Base-by-base conservation (phyloP, 2,888 invertebrate species). In the Rhodophaea formosa region DNA sequence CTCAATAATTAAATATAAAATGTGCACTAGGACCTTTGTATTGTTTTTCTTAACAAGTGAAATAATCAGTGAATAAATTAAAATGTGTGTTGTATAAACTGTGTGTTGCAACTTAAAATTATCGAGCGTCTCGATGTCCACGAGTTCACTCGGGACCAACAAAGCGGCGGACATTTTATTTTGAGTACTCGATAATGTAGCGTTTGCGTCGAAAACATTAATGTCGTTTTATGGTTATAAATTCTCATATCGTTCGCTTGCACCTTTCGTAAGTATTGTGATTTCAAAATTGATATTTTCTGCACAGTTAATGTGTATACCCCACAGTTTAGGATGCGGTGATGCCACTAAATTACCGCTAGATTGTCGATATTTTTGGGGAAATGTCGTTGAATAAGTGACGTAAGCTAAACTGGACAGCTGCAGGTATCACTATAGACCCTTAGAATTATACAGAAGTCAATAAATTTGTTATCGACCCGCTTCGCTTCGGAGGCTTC, bases 101-200 rank as follows among this genome's bases (percentile, higher is more conserved):
- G 83, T 83, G 83, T 72, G 75, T 77, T 77, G 62, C 80, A 79
- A 74, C 76, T 75, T 67, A 80, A 82, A 84, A 80, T 82, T 87
- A 85, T 88, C 80, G 86, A 87, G 88, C 90, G 87, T 84, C 86
- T 86, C 84, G 82, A 88, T 90, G 88, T 91, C 91, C 90, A 91
- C 91, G 89, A 90, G 90, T 91, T 89, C 89, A 89, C 79, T 90
- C 85, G 86, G 87, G 84, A 90, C 90, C 90, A 89, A 91, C 91
- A 89, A 90, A 90, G 91, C 91, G 91, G 91, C 91, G 91, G 91
- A 92, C 91, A 92, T 92, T 91, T 92, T 92, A 92, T 92, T 91
- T 91, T 89, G 89, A 90, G 87, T 88, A 87, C 85, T 90, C 86
- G 88, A 92, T 91, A 91, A 91, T 92, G 91, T 92, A 91, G 91